phyloP scores from a whole-genome alignment of 2,113 vertebrate species.

The Microtus oregoni region DNA sequence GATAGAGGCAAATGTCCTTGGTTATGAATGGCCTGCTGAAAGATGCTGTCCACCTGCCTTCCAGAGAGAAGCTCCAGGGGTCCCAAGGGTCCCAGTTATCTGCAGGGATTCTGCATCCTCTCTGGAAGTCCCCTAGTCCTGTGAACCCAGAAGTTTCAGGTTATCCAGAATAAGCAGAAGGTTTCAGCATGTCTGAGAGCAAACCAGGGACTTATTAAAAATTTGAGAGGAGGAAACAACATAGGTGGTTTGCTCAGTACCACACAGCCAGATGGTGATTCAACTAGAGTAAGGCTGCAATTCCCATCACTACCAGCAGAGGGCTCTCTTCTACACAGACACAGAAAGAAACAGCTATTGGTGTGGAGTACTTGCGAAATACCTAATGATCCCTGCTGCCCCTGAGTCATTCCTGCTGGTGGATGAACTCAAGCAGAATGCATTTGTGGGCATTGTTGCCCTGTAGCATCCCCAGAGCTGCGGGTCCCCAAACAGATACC shows the following conservation, averaged over 20 bases:
- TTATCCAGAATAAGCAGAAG: neutral
- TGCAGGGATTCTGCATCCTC: neutral
- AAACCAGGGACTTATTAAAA: neutral
- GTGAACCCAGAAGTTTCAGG: neutral
- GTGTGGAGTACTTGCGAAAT: neutral
- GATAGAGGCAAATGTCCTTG: neutral
- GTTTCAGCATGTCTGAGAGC: neutral
- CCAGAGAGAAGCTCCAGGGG: neutral
- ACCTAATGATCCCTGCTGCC: neutral
- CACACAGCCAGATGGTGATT: neutral
- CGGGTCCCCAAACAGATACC: neutral
- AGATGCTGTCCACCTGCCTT: slow-evolving; percentile 26
- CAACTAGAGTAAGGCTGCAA: neutral
- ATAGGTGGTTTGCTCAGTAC: neutral
- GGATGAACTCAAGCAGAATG: neutral
- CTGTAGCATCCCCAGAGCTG: neutral
- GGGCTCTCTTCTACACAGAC: neutral
- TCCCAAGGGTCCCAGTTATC: neutral
- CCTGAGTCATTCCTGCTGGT: neutral
- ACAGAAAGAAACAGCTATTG: neutral
- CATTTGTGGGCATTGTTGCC: neutral
- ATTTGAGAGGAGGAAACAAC: neutral
- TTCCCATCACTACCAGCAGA: neutral
- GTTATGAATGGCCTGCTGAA: neutral
- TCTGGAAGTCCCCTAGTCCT: neutral